phyloP scores from a whole-genome alignment of 2,113 vertebrate species.

The Nothoprocta pentlandii region DNA sequence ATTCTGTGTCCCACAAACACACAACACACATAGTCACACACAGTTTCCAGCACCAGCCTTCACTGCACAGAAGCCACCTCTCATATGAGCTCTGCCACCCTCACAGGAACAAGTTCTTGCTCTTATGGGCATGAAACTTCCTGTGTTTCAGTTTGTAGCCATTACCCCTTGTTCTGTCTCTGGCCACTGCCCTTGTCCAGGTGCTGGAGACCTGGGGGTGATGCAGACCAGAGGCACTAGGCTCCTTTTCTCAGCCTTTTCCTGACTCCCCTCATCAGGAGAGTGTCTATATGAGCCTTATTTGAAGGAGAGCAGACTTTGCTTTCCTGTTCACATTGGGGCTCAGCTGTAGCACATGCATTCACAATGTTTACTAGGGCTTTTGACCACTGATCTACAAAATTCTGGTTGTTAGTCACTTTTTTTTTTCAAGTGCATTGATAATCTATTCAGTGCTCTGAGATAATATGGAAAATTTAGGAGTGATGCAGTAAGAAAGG shows the following conservation, averaged over 20 bases:
- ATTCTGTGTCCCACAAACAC: background rate
- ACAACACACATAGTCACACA: background rate
- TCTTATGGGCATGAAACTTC: no score
- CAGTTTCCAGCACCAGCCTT: background rate
- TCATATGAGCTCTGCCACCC: background rate
- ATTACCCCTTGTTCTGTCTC: no score
- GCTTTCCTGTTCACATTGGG: background rate
- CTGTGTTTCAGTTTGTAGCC: no score
- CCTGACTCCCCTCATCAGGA: background rate
- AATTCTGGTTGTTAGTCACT: background rate
- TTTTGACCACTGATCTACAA: background rate
- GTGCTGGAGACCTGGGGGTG: no score
- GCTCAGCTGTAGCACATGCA: background rate
- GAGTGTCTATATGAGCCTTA: background rate
- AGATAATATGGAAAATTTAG: background rate
- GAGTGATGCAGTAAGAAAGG: background rate
- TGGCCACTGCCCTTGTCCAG: no score
- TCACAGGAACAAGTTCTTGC: no score
- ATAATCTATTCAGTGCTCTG: background rate
- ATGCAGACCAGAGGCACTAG: accelerated
- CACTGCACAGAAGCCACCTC: background rate
- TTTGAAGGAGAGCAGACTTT: background rate
- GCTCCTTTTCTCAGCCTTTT: background rate
- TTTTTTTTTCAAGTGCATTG: background rate
- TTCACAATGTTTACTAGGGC: background rate